Percentiles rank a stretch among this genome's conserved stretches.
Evolutionary conservation across 2,888 invertebrate species (phyloP).

Genomic region (Neoscelio sp.): DNA sequence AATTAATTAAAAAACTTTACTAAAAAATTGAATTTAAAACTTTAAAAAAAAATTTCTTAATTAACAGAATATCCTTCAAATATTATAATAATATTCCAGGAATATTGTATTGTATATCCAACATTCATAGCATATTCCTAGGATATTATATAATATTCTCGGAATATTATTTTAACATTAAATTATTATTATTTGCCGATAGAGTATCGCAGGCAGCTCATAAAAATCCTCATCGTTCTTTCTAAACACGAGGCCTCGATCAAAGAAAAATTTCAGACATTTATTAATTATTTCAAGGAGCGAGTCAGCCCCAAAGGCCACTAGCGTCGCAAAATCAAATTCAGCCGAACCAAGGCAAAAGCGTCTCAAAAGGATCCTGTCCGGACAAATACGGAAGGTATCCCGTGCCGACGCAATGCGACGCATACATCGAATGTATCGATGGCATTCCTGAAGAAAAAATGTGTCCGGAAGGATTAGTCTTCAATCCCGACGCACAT

Average conservation of each 20-base stretch:
- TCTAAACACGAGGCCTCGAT: too few relatives aligned
- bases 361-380: constrained; percentile 82
- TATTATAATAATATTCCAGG: too few relatives aligned
- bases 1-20: too few relatives aligned
- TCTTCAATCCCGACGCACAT: constrained; percentile 87
- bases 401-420: constrained; percentile 88
- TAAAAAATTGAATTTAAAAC: constrained; percentile 1
- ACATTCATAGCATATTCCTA: too few relatives aligned
- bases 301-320: constrained; percentile 53
- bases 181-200: too few relatives aligned
- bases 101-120: too few relatives aligned
- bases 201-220: too few relatives aligned
- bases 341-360: constrained; percentile 40
- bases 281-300: constrained; percentile 52
- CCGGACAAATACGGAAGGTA: constrained; percentile 89
- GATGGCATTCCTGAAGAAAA: constrained; percentile 91
- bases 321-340: constrained; percentile 56
- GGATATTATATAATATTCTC: too few relatives aligned
- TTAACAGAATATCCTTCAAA: too few relatives aligned
- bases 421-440: constrained; percentile 89
- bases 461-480: constrained; percentile 90
- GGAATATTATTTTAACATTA: too few relatives aligned
- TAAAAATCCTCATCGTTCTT: too few relatives aligned
- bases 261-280: not conserved
- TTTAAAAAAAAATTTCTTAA: too few relatives aligned